Base-by-base conservation (phyloP, 2,888 invertebrate genomes). In the Trachelus troglodyta region DNA sequence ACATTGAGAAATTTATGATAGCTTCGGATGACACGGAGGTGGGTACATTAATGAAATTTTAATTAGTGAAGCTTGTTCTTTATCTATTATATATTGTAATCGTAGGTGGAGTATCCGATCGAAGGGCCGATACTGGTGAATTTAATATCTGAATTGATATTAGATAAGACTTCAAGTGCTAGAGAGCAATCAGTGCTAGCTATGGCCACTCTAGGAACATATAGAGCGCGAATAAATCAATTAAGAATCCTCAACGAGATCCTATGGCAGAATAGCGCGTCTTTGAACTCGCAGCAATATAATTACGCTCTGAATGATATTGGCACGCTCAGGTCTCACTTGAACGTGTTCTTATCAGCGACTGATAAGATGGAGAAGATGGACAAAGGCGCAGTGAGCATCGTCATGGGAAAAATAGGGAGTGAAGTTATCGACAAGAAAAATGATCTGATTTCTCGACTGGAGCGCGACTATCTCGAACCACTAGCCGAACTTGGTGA, bases 211-310 rank as follows among this genome's bases (percentile, higher is more conserved):
- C 90, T 95, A 74, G 93, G 93, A 69, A 92, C 93, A 74, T 93
- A 93, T 80, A 89, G 89, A 23, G 90, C 92, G 34, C 92, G 93
- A 82, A 92, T 93, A 1, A 85, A 89, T 31, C 93, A 94, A 81
- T 88, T 95, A 69, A 90, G 89, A 68, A 90, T 89, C 6, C 84
- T 95, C 30, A 92, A 93, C 81, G 92, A 93, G 80, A 90, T 93
- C 15, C 83, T 95, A 11, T 95, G 95, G 95, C 93, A 93, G 78
- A 95, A 95, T 87, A 92, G 93, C 75, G 92, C 92, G 1, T 92
- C 93, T 0, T 84, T 95, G 34, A 93, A 93, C 74, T 90, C 92
- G 0, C 85, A 90, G 9, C 90, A 92, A 68, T 91, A 92, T 9
- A 89, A 93, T 80, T 93, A 92, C 86, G 80, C 79, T 73, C 78